Conservation (phyloP, 2,888 invertebrate genomes). For the Chrysolina americana region DNA sequence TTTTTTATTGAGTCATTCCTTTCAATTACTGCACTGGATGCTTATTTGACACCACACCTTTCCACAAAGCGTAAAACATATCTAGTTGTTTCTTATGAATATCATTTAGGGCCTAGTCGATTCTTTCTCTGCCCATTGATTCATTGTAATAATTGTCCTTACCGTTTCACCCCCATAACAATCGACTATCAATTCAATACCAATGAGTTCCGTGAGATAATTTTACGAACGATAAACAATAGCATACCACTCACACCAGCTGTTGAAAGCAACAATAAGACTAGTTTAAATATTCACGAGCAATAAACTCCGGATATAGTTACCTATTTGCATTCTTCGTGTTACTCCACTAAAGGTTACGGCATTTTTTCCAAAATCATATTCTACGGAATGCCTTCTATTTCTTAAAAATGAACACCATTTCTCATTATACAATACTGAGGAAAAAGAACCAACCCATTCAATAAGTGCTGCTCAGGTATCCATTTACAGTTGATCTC, state of each 20-base stretch:
- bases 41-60: constrained; percentile 6
- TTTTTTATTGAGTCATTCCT: not conserved
- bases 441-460: not conserved
- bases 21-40: constrained; percentile 5
- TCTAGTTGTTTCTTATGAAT: not conserved
- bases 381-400: not conserved
- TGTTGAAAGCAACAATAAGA: constrained; percentile 18
- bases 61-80: not conserved
- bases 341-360: not conserved
- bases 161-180: not conserved
- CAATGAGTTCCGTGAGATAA: constrained; percentile 9
- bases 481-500: too few relatives aligned
- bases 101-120: constrained; percentile 12
- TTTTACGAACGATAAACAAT: constrained; percentile 15
- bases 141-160: not conserved
- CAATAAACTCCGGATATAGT: constrained; percentile 35
- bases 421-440: not conserved
- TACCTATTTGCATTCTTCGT: constrained; percentile 30
- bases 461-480: too few relatives aligned
- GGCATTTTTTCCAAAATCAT: not conserved
- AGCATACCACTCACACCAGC: not conserved
- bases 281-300: constrained; percentile 36
- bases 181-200: not conserved
- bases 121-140: not conserved
- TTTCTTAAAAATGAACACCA: not conserved